Evolutionary conservation across 2,888 invertebrate genomes (phyloP).

Genomic region (Fabriciana adippe): DNA sequence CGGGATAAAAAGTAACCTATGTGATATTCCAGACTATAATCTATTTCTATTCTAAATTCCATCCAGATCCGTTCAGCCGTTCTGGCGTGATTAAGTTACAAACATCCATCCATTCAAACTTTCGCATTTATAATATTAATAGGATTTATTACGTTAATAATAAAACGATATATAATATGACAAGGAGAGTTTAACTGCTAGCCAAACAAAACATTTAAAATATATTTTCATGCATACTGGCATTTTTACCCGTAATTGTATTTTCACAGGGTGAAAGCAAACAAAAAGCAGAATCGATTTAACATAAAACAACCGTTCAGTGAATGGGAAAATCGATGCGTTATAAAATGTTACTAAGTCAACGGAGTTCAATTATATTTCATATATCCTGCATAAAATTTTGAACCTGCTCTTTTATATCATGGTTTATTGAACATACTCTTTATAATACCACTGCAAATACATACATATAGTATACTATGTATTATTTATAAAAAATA

Average conservation of each 20-base stretch:
- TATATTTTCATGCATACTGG: slow-evolving; percentile 18
- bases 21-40: too few species aligned
- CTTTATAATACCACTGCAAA: too few species aligned
- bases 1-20: too few species aligned
- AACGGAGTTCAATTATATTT: slow-evolving; percentile 31
- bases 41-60: too few species aligned
- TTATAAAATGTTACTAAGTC: slow-evolving; percentile 31
- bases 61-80: too few species aligned
- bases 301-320: slow-evolving; percentile 30
- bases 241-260: slow-evolving; percentile 29
- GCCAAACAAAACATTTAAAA: slow-evolving; percentile 26
- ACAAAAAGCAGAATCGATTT: slow-evolving; percentile 32
- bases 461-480: too few species aligned
- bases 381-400: not conserved
- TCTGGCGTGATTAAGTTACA: too few species aligned
- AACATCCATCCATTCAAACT: too few species aligned
- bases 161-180: slow-evolving; percentile 10
- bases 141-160: not conserved
- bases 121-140: too few species aligned
- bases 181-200: slow-evolving; percentile 4
- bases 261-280: slow-evolving; percentile 25
- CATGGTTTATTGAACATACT: too few species aligned
- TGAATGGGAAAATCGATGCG: slow-evolving; percentile 23
- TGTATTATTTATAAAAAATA: too few species aligned
- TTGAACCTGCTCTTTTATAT: too few species aligned